phyloP scores from a whole-genome alignment of 2,888 invertebrate genomes.

The Nesidiocoris tenuis region DNA sequence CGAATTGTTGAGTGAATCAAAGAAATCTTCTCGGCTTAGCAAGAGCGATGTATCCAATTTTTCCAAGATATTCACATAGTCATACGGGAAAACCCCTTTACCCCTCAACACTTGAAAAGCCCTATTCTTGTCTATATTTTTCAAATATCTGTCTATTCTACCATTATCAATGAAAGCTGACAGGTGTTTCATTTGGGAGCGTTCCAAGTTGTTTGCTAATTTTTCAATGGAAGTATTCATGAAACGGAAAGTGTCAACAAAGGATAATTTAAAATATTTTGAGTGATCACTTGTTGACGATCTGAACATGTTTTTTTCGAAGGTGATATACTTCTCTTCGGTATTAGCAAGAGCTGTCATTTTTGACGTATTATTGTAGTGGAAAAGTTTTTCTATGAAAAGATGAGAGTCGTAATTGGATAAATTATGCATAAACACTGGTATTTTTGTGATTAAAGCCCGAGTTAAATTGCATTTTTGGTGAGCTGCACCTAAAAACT shows the following conservation, averaged over 20 bases:
- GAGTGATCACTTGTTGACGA: neutral
- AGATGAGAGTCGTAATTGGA: neutral
- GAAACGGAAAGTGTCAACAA: neutral
- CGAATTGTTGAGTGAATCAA: constrained; percentile 5
- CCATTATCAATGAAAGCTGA: neutral
- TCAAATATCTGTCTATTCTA: neutral
- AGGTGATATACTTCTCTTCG: neutral
- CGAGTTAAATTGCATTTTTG: neutral
- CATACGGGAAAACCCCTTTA: constrained; percentile 29
- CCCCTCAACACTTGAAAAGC: constrained; percentile 47
- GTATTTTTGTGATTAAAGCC: neutral
- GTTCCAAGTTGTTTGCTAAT: neutral
- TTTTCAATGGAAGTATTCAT: neutral
- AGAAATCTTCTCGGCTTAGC: constrained; percentile 5
- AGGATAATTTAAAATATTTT: neutral
- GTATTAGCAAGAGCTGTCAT: neutral
- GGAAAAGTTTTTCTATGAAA: neutral
- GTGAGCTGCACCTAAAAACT: neutral
- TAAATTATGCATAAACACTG: constrained; percentile 7
- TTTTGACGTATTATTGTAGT: neutral
- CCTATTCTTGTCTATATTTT: neutral
- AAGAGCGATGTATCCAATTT: constrained; percentile 6
- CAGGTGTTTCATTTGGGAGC: neutral
- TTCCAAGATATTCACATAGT: constrained; percentile 15
- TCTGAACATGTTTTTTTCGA: neutral